Evolutionary conservation across 2,797 vertebrate species (phyloP).

Genomic region (Anguilla anguilla): DNA sequence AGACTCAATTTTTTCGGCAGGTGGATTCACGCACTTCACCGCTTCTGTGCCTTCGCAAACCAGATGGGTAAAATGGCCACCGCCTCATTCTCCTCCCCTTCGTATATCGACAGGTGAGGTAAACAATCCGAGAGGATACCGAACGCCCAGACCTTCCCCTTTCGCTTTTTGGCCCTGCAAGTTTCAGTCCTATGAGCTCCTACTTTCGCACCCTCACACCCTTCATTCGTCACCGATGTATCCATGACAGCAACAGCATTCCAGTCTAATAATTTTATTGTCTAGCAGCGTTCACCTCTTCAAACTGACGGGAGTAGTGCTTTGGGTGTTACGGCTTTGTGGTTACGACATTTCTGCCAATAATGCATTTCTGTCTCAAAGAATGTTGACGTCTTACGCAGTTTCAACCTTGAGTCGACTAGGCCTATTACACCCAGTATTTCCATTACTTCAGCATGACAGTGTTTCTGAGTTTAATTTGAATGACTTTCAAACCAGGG

Average conservation of each 20-base stretch:
- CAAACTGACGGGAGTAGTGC: not conserved
- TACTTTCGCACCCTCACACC: conserved; percentile 22
- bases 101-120: conserved; percentile 62
- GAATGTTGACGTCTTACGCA: not conserved
- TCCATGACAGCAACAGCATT: conserved; percentile 42
- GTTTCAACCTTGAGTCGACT: not conserved
- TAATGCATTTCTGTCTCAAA: not conserved
- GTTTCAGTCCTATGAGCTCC: conserved; percentile 7
- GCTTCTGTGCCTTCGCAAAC: conserved; percentile 33
- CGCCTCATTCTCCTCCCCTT: conserved; percentile 55
- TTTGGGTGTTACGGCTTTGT: not conserved
- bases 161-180: not conserved
- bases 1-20: conserved; percentile 38
- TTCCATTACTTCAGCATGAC: not conserved
- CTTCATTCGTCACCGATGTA: conserved; percentile 26
- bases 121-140: conserved; percentile 30
- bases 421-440: not conserved
- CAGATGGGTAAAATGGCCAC: conserved; percentile 57
- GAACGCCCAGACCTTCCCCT: conserved; percentile 13
- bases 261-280: conserved; percentile 34
- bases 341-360: not conserved
- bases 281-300: not conserved
- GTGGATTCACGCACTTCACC: conserved; percentile 43
- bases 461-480: not conserved
- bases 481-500: not conserved